phyloP scores from a whole-genome alignment of 1,140 invertebrate genomes.

The Drosophila sucinea region DNA sequence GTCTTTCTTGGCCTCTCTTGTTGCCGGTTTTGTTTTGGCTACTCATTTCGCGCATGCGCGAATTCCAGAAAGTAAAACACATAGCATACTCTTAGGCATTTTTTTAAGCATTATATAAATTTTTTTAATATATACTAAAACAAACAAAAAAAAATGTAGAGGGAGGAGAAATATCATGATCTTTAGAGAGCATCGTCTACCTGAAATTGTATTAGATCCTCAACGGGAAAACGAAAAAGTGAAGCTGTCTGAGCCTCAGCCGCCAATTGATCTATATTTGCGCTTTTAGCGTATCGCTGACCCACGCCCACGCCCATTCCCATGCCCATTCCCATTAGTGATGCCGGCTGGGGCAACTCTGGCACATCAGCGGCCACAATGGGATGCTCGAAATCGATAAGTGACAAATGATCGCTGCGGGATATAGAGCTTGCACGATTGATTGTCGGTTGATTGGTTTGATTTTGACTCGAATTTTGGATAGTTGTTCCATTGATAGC shows the following conservation, averaged over 20 bases:
- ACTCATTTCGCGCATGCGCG: conserved; percentile 70
- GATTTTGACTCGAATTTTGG: conserved; percentile 18
- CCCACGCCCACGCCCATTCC: conserved; percentile 27
- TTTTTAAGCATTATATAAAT: not conserved
- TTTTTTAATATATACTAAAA: not conserved
- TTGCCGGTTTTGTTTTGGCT: conserved; percentile 73
- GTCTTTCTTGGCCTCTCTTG: conserved; percentile 25
- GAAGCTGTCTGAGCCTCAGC: conserved; percentile 76
- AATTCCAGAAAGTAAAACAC: conserved; percentile 11
- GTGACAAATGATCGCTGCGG: conserved; percentile 67
- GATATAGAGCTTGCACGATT: conserved; percentile 68
- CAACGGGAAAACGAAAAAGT: conserved; percentile 77
- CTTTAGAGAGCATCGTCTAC: conserved; percentile 74
- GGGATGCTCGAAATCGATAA: conserved; percentile 78
- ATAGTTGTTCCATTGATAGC: conserved; percentile 13
- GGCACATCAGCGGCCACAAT: conserved; percentile 70
- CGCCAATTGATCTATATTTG: conserved; percentile 71
- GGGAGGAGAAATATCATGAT: too few relatives aligned
- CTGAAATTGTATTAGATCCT: conserved; percentile 80
- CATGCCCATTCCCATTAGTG: conserved; percentile 44
- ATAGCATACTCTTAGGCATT: conserved; percentile 14
- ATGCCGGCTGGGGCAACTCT: conserved; percentile 44
- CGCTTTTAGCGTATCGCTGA: conserved; percentile 55
- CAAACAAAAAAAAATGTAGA: not conserved
- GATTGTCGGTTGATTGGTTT: conserved; percentile 23